Conservation (phyloP, 2,797 vertebrate species). For the Columba guinea region DNA sequence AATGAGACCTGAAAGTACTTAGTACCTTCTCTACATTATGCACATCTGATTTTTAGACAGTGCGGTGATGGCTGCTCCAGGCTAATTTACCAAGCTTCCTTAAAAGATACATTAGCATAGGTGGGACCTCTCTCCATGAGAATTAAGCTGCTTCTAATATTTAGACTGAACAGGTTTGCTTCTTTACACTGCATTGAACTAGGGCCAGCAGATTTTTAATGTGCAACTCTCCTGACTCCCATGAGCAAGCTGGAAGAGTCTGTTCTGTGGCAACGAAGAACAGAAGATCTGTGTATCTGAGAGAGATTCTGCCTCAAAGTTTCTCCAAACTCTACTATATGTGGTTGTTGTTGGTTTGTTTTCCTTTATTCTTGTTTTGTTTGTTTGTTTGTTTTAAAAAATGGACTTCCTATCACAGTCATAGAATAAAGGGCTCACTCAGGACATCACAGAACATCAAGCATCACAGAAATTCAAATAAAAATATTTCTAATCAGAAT, state of each 20-base stretch:
- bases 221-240: neutral
- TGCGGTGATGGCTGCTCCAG: neutral
- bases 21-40: neutral
- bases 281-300: neutral
- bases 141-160: conserved; percentile 25
- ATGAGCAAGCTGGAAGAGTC: neutral
- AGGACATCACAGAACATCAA: neutral
- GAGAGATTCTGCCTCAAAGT: neutral
- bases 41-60: neutral
- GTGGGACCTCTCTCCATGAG: neutral
- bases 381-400: too few relatives aligned
- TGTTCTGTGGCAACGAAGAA: neutral
- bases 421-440: neutral
- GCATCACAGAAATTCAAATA: neutral
- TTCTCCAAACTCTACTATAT: neutral
- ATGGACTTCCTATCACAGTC: neutral
- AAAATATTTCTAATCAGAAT: neutral
- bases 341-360: neutral
- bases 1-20: neutral
- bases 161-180: conserved; percentile 15
- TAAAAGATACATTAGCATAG: neutral
- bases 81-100: neutral
- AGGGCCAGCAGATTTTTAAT: neutral
- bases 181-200: conserved; percentile 1
- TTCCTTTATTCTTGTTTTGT: neutral